Conservation (phyloP, 1,140 invertebrate genomes). For the Stegodyphus dumicola region DNA sequence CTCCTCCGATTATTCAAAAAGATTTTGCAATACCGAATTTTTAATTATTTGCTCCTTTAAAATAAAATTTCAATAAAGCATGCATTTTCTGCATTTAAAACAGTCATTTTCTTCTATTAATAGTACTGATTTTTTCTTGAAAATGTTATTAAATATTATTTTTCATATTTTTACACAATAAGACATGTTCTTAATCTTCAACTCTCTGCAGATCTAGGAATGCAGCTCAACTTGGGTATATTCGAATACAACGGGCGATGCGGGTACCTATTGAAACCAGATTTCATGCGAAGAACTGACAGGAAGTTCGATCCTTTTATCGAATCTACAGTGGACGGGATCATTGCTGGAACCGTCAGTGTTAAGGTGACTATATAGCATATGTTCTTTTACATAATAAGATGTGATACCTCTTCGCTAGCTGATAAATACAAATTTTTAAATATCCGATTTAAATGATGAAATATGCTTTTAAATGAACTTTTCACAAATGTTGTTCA, state of each 20-base stretch:
- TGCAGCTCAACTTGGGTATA: constrained; percentile 98
- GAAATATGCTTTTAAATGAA: too few relatives aligned
- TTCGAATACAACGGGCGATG: constrained; percentile 98
- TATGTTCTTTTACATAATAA: too few relatives aligned
- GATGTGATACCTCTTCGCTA: too few relatives aligned
- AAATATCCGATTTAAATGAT: too few relatives aligned
- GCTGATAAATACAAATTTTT: too few relatives aligned
- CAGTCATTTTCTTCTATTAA: too few relatives aligned
- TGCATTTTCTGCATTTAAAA: too few relatives aligned
- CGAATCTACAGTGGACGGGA: constrained; percentile 99
- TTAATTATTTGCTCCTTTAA: too few relatives aligned
- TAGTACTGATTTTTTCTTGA: neutral
- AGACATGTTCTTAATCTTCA: neutral
- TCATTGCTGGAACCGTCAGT: constrained; percentile 96
- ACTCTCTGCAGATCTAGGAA: constrained; percentile 82
- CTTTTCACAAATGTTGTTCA: too few relatives aligned
- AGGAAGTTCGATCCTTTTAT: constrained; percentile 97
- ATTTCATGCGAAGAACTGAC: constrained; percentile 97
- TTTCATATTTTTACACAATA: neutral
- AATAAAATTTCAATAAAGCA: too few relatives aligned
- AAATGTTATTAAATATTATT: neutral
- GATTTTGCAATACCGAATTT: too few relatives aligned
- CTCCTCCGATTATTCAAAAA: too few relatives aligned
- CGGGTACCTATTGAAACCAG: constrained; percentile 96
- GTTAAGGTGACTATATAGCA: constrained; percentile 76